Evolutionary conservation across 2,888 invertebrate genomes (phyloP), one percentile per base, ranked within the genome.

Genomic region (Andrena dorsata): DNA sequence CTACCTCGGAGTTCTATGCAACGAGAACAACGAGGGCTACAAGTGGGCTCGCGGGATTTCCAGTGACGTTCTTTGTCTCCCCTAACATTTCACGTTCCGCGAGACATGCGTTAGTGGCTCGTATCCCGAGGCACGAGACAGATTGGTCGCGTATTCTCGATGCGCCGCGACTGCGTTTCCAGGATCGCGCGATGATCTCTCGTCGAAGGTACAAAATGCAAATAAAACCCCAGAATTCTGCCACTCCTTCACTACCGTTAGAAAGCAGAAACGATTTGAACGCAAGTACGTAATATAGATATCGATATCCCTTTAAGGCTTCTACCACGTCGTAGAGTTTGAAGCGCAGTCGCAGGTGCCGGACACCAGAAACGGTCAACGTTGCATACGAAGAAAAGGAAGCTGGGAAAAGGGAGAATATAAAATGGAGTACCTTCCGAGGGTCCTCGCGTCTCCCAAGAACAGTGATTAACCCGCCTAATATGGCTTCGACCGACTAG

Each of bases 401-500:
- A 41, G 41, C 41, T 16, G 16, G 41, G 28, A 32, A 58, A 60
- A 30, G 32, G 65, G 65, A 20, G 49, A 41, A 49, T n/a, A 64
- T 47, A 53, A 68, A 70, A 28, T 51, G 76, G 20, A 56, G 41
- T 26, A 35, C n/a, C n/a, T 58, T 47, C 23, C 53, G 53, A 41
- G 53, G 28, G 49, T 32, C 20, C 53, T 20, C 63, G 51, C 47
- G 47, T 41, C 20, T 35, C 28, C 60, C 28, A 8, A 30, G 51
- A 49, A 82, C 51, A 74, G 65, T 66, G 53, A 74, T 74, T 68
- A 66, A 66, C 41, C 51, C 79, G 70, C 73, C 71, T 76, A 77
- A 89, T 90, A 90, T 90, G 89, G 88, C 90, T 92, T 90, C 88
- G 87, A 92, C 89, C 88, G 92, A 92, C 93, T 93, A 92, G 93